Evolutionary conservation across 1,140 invertebrate species (phyloP).

Genomic region (Pachypeltis micranthus): DNA sequence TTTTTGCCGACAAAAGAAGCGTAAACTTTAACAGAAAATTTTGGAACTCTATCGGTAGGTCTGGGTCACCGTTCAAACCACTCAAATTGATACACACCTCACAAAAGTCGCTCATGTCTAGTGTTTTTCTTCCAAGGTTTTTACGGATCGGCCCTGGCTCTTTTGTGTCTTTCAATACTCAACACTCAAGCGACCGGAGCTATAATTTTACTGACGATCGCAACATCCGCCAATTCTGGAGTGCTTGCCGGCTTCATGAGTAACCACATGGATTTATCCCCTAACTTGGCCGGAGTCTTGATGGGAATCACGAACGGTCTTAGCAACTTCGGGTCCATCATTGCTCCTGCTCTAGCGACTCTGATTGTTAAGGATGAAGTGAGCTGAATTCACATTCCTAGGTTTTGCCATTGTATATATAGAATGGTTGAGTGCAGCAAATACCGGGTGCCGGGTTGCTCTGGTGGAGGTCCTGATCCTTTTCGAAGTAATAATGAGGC

Average conservation of each 20-base stretch:
- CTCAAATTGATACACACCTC: too few relatives aligned
- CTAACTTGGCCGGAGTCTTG: constrained; percentile 53
- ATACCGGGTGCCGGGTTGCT: too few relatives aligned
- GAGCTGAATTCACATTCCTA: too few relatives aligned
- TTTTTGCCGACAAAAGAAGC: constrained; percentile 30
- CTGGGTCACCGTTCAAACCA: not conserved
- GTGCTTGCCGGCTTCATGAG: constrained; percentile 42
- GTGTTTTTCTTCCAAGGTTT: constrained; percentile 23
- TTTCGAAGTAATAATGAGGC: too few relatives aligned
- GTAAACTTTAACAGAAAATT: constrained; percentile 17
- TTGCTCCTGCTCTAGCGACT: constrained; percentile 48
- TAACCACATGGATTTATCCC: constrained; percentile 63
- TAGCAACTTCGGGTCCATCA: constrained; percentile 56
- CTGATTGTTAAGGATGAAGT: constrained; percentile 35
- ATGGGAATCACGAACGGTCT: constrained; percentile 70
- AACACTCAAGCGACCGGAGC: constrained; percentile 46
- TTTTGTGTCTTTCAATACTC: constrained; percentile 49
- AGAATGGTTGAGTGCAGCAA: too few relatives aligned
- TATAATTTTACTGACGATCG: constrained; percentile 34
- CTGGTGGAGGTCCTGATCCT: too few relatives aligned
- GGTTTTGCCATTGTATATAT: too few relatives aligned
- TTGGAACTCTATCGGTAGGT: constrained; percentile 38
- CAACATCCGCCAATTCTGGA: constrained; percentile 46
- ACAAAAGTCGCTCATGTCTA: too few relatives aligned
- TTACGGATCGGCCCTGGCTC: constrained; percentile 36